Percentiles rank a stretch among this genome's conserved stretches.
These are phyloP conservation scores for Entomobrya multifasciata DNA, from an alignment of 2,888 invertebrate genomes.

Conservation along the genomic window DNA sequence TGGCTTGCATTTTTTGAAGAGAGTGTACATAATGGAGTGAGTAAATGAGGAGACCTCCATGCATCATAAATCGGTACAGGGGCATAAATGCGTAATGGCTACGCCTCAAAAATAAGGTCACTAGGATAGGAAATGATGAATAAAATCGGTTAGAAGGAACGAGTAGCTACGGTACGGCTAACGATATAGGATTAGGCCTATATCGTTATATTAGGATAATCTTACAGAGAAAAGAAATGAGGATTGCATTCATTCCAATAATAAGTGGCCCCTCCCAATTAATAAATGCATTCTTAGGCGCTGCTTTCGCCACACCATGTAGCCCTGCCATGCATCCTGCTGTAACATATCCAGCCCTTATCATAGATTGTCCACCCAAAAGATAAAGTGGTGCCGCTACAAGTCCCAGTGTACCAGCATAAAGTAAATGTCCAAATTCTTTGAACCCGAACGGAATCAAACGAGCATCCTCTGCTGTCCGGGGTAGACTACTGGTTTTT, in stretches of 20 bases:
- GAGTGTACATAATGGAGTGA: slow-evolving; percentile 52
- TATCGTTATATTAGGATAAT: neutral
- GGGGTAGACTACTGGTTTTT: neutral
- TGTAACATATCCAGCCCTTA: slow-evolving; percentile 60
- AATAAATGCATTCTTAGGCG: slow-evolving; percentile 43
- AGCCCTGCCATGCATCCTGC: slow-evolving; percentile 54
- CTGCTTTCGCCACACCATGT: slow-evolving; percentile 19
- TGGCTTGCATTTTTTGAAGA: slow-evolving; percentile 35
- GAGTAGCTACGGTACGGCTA: no score
- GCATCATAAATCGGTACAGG: slow-evolving; percentile 66
- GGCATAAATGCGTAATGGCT: slow-evolving; percentile 30
- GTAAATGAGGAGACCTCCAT: slow-evolving; percentile 66
- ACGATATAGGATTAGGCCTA: no score
- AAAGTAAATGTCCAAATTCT: slow-evolving; percentile 49
- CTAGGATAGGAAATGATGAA: slow-evolving; percentile 11
- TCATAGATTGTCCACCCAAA: slow-evolving; percentile 58
- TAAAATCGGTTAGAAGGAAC: neutral
- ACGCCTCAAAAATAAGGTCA: slow-evolving; percentile 27
- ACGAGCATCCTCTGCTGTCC: neutral
- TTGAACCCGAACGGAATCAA: slow-evolving; percentile 63
- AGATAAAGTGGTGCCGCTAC: slow-evolving; percentile 68
- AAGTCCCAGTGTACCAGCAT: slow-evolving; percentile 51
- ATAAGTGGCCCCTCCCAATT: slow-evolving; percentile 43
- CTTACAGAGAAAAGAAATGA: slow-evolving; percentile 65
- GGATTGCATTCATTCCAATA: slow-evolving; percentile 46